phyloP scores from a whole-genome alignment of 2,888 invertebrate genomes.

The Alentia gelatinosa region DNA sequence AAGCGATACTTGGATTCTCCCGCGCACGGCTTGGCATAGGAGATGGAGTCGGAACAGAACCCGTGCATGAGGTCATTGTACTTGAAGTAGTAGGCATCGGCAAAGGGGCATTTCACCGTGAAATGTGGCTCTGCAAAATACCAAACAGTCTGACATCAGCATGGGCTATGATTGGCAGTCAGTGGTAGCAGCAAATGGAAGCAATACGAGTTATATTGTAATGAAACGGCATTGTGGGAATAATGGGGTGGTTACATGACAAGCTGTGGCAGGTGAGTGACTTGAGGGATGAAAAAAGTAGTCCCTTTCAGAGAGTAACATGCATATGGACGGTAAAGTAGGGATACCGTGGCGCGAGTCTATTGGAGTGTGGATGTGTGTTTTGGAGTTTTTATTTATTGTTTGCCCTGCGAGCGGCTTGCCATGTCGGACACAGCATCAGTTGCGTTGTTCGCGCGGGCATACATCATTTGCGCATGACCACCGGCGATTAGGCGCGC shows the following conservation, averaged over 20 bases:
- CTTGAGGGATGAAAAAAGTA: not conserved
- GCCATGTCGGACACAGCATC: not conserved
- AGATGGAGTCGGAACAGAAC: slow-evolving; percentile 58
- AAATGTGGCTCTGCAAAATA: slow-evolving; percentile 58
- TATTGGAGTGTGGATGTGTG: not conserved
- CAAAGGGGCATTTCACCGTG: slow-evolving; percentile 61
- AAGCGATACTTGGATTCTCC: slow-evolving; percentile 57
- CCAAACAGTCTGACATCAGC: not conserved
- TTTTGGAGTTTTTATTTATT: not conserved
- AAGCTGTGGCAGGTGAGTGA: not conserved
- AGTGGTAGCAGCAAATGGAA: not conserved
- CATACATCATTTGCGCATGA: slow-evolving; percentile 43
- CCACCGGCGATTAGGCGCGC: slow-evolving; percentile 12
- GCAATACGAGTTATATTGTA: not conserved
- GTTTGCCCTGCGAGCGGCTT: not conserved
- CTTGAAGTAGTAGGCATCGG: slow-evolving; percentile 62
- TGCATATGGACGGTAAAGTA: not conserved
- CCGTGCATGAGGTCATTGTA: slow-evolving; percentile 62
- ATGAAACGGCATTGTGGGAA: not conserved
- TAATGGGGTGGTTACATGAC: not conserved
- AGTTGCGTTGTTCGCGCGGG: not conserved
- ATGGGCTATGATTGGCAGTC: not conserved
- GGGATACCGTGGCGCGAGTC: not conserved
- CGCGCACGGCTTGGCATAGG: slow-evolving; percentile 62
- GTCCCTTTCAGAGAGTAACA: not conserved